These are phyloP conservation scores for Rhyzopertha dominica DNA, from an alignment of 1,140 invertebrate species.

Conservation along the genomic window DNA sequence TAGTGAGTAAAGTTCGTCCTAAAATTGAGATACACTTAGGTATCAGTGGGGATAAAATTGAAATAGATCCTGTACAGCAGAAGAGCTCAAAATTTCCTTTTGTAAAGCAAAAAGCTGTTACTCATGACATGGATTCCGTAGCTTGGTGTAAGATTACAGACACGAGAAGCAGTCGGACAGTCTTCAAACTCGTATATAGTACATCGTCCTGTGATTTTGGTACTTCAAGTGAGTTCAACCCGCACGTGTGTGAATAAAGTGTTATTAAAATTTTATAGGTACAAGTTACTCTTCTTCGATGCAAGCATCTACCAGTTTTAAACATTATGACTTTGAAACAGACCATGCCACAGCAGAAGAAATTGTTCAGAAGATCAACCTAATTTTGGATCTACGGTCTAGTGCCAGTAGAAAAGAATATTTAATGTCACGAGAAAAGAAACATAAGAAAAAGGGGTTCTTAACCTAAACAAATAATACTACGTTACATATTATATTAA, in stretches of 20 bases:
- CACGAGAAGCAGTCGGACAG: constrained; percentile 56
- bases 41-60: constrained; percentile 85
- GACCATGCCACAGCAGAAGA: constrained; percentile 68
- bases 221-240: constrained; percentile 12
- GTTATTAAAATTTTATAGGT: constrained; percentile 43
- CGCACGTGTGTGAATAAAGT: too few relatives aligned
- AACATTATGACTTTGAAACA: constrained; percentile 83
- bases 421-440: constrained; percentile 56
- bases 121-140: constrained; percentile 78
- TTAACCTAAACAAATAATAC: constrained; percentile 41
- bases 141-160: constrained; percentile 80
- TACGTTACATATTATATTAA: too few relatives aligned
- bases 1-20: constrained; percentile 72
- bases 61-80: constrained; percentile 77
- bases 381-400: constrained; percentile 76
- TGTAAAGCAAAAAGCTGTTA: constrained; percentile 63
- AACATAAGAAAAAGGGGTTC: constrained; percentile 53
- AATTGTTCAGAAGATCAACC: constrained; percentile 82
- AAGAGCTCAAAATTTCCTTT: constrained; percentile 67
- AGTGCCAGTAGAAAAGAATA: constrained; percentile 76
- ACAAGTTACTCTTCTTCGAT: constrained; percentile 44
- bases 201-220: constrained; percentile 25
- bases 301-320: constrained; percentile 59
- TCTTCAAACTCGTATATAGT: constrained; percentile 59
- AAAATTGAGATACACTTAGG: constrained; percentile 81